Evolutionary conservation across 2,888 invertebrate species (phyloP), one percentile per base, ranked within the genome.

Genomic region (Sisyra nigra): DNA sequence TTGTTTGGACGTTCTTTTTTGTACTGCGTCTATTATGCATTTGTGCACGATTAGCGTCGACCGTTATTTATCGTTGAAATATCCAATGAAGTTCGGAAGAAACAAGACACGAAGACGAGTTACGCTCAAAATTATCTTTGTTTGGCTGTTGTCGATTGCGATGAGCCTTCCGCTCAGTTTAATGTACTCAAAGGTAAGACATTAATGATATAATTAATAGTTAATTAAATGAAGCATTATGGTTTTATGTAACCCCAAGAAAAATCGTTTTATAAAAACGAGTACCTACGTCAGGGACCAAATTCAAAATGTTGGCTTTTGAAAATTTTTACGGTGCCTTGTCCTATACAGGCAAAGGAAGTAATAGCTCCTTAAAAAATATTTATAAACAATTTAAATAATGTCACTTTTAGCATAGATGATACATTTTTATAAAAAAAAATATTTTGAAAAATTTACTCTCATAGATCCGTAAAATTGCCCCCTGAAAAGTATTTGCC

Each of bases 11-110:
- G 94, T 96, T 2, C 68, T 96, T 1, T 89, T 93, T 59, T 96
- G 96, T 63, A 96, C 96, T 0, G 91, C 94, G 2, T 92, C 92
- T 50, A 96, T 96, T 54, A 87, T 96, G 78, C 96, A 97, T 61
- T 71, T 96, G 35, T 94, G 94, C 59, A 94, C 93, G 34, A 94
- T 96, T 58, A 92, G 93, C 49, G 81, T 96, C 48, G 96, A 96
- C 66, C 77, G 94, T 55, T 94, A 89, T 63, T 74, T 93, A 40
- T 91, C 89, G 18, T 72, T 91, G 43, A 75, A 89, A 15, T 89
- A 89, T 56, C 94, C 94, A 0, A 91, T 96, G 85, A 80, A 85
- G 56, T 89, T 88, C 54, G 88, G 88, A 30, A 70, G 91, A 41
- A 88, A 89, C 61, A 91, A 89, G 59, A 89, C 91, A 9, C 72